phyloP scores from a whole-genome alignment of 2,113 vertebrate genomes.

The Beaufortia kweichowensis region DNA sequence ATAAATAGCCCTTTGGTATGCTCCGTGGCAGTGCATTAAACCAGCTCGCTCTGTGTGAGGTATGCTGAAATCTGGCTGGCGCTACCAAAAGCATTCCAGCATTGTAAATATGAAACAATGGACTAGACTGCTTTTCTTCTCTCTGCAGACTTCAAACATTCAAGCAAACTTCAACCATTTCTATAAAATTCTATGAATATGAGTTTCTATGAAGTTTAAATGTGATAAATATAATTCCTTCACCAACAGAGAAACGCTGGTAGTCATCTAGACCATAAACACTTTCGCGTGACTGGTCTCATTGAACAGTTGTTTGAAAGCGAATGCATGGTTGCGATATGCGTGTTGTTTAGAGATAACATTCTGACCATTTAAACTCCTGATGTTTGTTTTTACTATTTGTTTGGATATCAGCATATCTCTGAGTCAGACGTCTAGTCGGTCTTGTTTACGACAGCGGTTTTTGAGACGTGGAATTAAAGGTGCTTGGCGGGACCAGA shows the following conservation, averaged over 20 bases:
- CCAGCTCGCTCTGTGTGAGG: constrained; percentile 24
- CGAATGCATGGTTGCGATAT: constrained; percentile 65
- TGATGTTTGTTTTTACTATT: constrained; percentile 60
- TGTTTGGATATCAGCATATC: constrained; percentile 28
- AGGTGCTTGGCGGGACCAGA: neutral
- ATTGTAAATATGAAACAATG: constrained; percentile 69
- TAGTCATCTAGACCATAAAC: constrained; percentile 49
- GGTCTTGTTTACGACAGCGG: neutral
- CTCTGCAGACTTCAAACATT: constrained; percentile 61
- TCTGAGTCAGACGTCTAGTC: constrained; percentile 5
- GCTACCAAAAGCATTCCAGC: constrained; percentile 64
- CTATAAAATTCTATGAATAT: too few species aligned
- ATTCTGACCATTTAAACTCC: constrained; percentile 69
- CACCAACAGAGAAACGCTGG: constrained; percentile 41
- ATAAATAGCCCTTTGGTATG: constrained; percentile 64
- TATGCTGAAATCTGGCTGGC: constrained; percentile 61
- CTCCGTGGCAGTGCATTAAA: constrained; percentile 64
- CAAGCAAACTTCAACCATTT: constrained; percentile 59
- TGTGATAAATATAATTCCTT: constrained; percentile 36
- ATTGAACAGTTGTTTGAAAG: constrained; percentile 54
- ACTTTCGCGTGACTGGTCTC: constrained; percentile 16
- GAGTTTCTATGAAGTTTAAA: constrained; percentile 25
- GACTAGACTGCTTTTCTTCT: constrained; percentile 60
- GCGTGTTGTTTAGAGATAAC: constrained; percentile 73
- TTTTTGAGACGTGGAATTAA: neutral